Evolutionary conservation across 2,113 vertebrate genomes (phyloP).

Genomic region (Urocitellus parryii): DNA sequence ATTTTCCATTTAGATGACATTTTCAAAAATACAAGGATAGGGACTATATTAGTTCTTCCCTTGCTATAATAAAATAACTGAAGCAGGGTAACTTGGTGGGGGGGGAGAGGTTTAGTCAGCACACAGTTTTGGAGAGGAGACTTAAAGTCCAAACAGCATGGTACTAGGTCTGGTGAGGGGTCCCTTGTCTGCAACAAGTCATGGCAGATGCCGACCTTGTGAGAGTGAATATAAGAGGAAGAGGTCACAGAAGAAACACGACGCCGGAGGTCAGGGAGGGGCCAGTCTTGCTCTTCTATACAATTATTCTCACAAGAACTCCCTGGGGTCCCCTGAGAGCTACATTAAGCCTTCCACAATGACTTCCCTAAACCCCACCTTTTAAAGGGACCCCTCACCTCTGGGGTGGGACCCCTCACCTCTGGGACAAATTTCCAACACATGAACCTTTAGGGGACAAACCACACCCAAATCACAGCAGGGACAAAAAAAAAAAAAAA

Average conservation of each 20-base stretch:
- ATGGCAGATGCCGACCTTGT: background rate
- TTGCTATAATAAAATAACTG: background rate
- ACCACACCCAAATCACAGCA: background rate
- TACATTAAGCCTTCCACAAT: background rate
- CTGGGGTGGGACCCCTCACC: too few species aligned
- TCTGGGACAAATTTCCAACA: background rate
- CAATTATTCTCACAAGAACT: background rate
- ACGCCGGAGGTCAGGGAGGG: background rate
- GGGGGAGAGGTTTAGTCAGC: background rate
- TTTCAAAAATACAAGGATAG: background rate
- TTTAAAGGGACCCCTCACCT: background rate
- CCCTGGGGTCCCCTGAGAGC: background rate
- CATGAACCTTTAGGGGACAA: background rate
- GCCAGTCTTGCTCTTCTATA: background rate
- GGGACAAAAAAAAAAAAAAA: background rate
- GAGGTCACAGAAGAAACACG: background rate
- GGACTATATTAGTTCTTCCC: background rate
- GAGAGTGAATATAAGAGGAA: background rate
- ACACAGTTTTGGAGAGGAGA: background rate
- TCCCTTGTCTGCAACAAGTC: background rate
- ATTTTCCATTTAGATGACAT: background rate
- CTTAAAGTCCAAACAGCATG: background rate
- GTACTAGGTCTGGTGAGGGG: background rate
- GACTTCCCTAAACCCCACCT: background rate
- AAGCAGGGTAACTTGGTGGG: background rate